Evolutionary conservation across 2,888 invertebrate species (phyloP).

Genomic region (Hipparchia sbordonii): DNA sequence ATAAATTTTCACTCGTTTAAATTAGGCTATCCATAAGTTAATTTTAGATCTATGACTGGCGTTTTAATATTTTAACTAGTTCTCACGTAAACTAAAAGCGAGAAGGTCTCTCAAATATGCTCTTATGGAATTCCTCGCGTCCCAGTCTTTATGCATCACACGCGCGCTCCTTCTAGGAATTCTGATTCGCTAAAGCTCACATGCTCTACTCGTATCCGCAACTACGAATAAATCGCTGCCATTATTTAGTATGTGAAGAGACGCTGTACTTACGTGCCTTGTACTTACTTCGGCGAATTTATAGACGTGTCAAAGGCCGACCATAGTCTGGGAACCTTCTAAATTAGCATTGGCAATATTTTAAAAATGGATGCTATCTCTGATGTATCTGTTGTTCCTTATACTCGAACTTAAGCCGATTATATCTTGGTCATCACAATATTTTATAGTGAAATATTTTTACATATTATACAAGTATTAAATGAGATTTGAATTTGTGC

Average conservation of each 20-base stretch:
- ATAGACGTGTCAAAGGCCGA: conserved; percentile 69
- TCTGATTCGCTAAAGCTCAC: conserved; percentile 61
- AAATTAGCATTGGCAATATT: conserved; percentile 38
- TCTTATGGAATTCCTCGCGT: conserved; percentile 73
- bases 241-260: conserved; percentile 74
- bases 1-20: too few relatives aligned
- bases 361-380: conserved; percentile 33
- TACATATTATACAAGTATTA: not conserved
- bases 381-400: not conserved
- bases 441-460: not conserved
- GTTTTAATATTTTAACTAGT: conserved; percentile 41
- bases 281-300: conserved; percentile 65
- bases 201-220: conserved; percentile 65
- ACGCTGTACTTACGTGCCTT: conserved; percentile 64
- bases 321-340: conserved; percentile 61
- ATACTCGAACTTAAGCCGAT: conserved; percentile 1
- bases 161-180: conserved; percentile 76
- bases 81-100: conserved; percentile 68
- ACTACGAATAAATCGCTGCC: conserved; percentile 69
- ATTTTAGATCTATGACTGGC: not conserved
- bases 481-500: not conserved
- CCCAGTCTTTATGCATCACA: conserved; percentile 78
- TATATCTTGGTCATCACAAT: not conserved
- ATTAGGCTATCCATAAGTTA: too few relatives aligned
- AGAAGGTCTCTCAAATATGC: conserved; percentile 74